Evolutionary conservation across 1,140 invertebrate genomes (phyloP).

Genomic region (Leptinotarsa lineolata): DNA sequence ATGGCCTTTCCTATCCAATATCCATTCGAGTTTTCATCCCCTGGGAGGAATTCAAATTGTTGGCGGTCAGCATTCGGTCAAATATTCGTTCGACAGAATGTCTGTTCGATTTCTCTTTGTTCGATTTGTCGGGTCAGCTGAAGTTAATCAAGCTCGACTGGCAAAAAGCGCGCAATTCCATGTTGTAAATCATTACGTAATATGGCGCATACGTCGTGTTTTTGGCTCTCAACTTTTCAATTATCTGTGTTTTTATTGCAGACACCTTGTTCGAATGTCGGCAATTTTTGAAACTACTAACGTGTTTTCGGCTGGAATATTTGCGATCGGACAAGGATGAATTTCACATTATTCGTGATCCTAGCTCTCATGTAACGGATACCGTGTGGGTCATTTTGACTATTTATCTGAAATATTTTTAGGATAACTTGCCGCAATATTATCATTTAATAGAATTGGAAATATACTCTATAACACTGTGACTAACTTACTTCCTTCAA

Average conservation of each 20-base stretch:
- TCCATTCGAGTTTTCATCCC: slow-evolving; percentile 45
- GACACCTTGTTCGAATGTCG: slow-evolving; percentile 23
- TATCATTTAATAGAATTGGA: no score
- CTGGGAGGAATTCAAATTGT: slow-evolving; percentile 46
- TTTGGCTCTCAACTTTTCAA: slow-evolving; percentile 34
- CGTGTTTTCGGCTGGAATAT: background rate
- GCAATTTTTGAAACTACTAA: background rate
- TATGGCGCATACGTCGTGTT: slow-evolving; percentile 31
- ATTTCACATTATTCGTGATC: no score
- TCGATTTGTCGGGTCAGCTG: slow-evolving; percentile 44
- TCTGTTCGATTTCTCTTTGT: slow-evolving; percentile 38
- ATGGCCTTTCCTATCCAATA: slow-evolving; percentile 41
- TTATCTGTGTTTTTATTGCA: slow-evolving; percentile 23
- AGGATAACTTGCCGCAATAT: no score
- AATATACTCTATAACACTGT: no score
- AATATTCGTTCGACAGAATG: slow-evolving; percentile 44
- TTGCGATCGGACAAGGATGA: no score
- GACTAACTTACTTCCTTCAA: no score
- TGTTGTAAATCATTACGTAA: slow-evolving; percentile 45
- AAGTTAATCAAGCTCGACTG: slow-evolving; percentile 43
- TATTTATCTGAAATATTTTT: no score
- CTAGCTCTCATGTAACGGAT: no score
- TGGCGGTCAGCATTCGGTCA: slow-evolving; percentile 43
- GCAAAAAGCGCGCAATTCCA: slow-evolving; percentile 36
- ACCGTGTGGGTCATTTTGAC: no score